Evolutionary conservation across 2,113 vertebrate genomes (phyloP).

Genomic region (Eretmodus cyanostictus): DNA sequence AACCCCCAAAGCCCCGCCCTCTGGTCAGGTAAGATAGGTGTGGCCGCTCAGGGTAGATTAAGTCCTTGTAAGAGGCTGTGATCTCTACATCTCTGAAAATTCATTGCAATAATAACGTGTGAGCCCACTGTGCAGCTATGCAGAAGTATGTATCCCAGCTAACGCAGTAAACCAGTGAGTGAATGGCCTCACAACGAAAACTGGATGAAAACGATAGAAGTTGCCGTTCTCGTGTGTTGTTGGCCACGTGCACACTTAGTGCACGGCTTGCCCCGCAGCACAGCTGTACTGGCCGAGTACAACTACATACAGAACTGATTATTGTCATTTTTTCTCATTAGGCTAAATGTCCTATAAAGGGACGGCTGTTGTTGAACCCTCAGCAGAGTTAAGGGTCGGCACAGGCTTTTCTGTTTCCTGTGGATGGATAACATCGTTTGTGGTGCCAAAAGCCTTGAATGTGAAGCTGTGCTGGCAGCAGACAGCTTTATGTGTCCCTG

Average conservation of each 20-base stretch:
- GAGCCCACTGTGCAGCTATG: background rate
- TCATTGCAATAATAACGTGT: background rate
- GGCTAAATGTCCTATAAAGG: background rate
- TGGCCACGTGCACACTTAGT: background rate
- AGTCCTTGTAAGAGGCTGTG: background rate
- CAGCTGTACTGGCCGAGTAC: background rate
- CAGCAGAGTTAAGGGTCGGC: background rate
- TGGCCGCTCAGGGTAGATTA: background rate
- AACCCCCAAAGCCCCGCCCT: background rate
- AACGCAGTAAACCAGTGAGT: background rate
- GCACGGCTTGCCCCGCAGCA: background rate
- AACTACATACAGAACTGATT: background rate
- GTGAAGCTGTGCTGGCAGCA: background rate
- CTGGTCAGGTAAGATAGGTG: background rate
- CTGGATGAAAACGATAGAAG: background rate
- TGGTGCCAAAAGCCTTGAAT: background rate
- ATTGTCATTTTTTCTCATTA: background rate
- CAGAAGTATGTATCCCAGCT: background rate
- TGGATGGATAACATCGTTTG: background rate
- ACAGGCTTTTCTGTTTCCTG: background rate
- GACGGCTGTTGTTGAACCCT: background rate
- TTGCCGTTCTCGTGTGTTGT: background rate
- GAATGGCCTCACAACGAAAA: accelerated
- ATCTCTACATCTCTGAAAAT: background rate
- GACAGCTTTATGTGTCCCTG: background rate